phyloP scores from a whole-genome alignment of 2,888 invertebrate species.

The Noctua janthina region DNA sequence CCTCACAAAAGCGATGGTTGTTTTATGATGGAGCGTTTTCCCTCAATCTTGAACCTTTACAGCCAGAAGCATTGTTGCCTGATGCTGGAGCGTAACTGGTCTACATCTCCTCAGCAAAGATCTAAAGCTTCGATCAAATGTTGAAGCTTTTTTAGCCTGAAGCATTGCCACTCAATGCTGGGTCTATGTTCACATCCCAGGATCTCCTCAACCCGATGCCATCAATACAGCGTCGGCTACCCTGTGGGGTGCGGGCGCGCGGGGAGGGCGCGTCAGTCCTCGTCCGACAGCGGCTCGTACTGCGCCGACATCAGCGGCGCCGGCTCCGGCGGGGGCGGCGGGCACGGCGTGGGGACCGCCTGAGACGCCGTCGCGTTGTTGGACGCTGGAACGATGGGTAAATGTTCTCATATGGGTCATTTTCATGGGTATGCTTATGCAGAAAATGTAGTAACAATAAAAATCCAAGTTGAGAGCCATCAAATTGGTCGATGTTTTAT shows the following conservation, averaged over 20 bases:
- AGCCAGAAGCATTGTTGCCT: not conserved
- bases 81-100: not conserved
- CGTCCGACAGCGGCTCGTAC: constrained; percentile 98
- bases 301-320: constrained; percentile 96
- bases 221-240: constrained; percentile 14
- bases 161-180: not conserved
- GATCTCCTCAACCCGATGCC: not conserved
- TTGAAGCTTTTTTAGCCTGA: not conserved
- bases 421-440: not conserved
- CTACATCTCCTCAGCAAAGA: not conserved
- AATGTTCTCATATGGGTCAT: not conserved
- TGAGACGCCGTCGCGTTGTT: constrained; percentile 64
- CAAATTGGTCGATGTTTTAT: not conserved
- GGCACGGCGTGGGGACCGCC: constrained; percentile 75
- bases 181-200: not conserved
- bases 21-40: not conserved
- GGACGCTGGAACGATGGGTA: constrained; percentile 8
- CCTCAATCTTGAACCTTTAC: not conserved
- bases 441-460: not conserved
- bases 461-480: not conserved
- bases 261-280: constrained; percentile 92
- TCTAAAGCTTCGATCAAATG: not conserved
- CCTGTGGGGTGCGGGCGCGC: constrained; percentile 58
- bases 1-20: constrained; percentile 7
- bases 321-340: constrained; percentile 92